Percentiles rank a stretch among this genome's conserved stretches.
phyloP scores from a whole-genome alignment of 2,888 invertebrate genomes.

The Luperina testacea region DNA sequence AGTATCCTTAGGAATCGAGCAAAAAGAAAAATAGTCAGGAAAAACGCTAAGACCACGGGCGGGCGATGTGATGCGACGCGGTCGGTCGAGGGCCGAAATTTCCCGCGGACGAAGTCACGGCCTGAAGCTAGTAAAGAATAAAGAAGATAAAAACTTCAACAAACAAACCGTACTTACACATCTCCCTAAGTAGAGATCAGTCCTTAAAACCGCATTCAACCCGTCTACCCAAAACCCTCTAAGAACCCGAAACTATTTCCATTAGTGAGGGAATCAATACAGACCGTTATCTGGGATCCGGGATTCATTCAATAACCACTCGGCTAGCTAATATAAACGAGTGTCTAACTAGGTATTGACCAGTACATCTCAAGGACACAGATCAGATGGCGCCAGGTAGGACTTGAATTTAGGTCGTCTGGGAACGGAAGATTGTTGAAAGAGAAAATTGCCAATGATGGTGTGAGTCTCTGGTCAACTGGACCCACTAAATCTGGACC shows the following conservation, averaged over 20 bases:
- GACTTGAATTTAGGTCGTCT: slow-evolving; percentile 18
- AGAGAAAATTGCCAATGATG: neutral
- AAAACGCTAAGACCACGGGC: too few relatives aligned
- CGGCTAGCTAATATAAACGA: slow-evolving; percentile 66
- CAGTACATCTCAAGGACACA: slow-evolving; percentile 21
- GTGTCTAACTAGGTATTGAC: slow-evolving; percentile 51
- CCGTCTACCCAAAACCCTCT: slow-evolving; percentile 30
- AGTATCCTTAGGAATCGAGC: too few relatives aligned
- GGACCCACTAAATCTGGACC: too few relatives aligned
- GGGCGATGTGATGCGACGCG: too few relatives aligned
- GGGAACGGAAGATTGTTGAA: neutral
- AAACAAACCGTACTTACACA: neutral
- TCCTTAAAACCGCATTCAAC: slow-evolving; percentile 45
- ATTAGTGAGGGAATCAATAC: slow-evolving; percentile 70
- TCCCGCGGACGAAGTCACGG: neutral
- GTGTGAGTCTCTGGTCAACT: too few relatives aligned
- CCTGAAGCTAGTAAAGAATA: neutral
- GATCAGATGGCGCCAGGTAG: slow-evolving; percentile 20
- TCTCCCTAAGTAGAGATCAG: too few relatives aligned
- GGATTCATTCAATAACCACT: slow-evolving; percentile 70
- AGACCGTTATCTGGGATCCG: slow-evolving; percentile 57
- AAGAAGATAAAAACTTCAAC: neutral
- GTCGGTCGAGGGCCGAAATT: neutral
- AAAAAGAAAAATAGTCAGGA: too few relatives aligned
- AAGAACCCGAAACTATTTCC: slow-evolving; percentile 69